Evolutionary conservation across 2,113 vertebrate genomes (phyloP).

Genomic region (Notarius quadriscutis): DNA sequence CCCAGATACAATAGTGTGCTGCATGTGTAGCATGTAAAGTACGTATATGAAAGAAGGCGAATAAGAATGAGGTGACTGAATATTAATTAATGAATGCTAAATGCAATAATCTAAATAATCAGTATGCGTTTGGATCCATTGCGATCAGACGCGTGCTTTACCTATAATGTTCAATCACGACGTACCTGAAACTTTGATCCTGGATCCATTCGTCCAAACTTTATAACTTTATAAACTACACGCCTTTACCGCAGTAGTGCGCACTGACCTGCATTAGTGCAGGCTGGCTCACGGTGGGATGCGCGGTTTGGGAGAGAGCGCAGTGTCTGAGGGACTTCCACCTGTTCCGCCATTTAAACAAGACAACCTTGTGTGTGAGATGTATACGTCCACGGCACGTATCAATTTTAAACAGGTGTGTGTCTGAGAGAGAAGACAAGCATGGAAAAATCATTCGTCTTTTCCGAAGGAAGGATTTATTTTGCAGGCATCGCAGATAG

Average conservation of each 20-base stretch:
- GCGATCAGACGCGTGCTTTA: background rate
- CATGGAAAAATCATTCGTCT: background rate
- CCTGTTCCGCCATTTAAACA: background rate
- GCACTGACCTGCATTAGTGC: background rate
- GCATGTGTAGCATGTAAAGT: background rate
- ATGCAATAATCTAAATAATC: background rate
- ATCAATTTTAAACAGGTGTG: background rate
- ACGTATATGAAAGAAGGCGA: background rate
- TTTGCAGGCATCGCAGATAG: background rate
- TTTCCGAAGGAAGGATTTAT: background rate
- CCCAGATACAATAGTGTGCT: background rate
- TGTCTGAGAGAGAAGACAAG: background rate
- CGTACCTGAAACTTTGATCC: background rate
- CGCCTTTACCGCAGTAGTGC: background rate
- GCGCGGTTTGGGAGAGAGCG: background rate
- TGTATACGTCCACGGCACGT: background rate
- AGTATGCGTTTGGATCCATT: background rate
- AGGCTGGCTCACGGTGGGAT: background rate
- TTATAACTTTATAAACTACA: background rate
- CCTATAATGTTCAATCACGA: background rate
- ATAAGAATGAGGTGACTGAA: background rate
- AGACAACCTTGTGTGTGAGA: background rate
- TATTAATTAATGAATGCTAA: background rate
- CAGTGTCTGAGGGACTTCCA: background rate
- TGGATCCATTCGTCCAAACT: background rate